Base-by-base conservation (phyloP, 2,113 vertebrate genomes). In the Cnemophilus loriae region DNA sequence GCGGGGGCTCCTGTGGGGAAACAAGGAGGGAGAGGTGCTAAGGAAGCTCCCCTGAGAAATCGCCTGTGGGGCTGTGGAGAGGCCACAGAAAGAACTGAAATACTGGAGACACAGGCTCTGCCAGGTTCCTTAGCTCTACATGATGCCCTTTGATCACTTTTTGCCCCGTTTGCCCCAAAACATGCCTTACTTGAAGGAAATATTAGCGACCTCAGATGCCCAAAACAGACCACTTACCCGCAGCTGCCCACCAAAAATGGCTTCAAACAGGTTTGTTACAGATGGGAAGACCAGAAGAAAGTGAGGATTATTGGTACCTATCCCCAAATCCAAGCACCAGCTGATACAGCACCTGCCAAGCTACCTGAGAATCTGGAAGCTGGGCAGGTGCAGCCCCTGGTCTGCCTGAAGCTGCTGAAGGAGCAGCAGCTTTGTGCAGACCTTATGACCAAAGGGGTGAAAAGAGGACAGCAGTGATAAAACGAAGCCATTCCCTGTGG, bases 381-480 rank as follows among this genome's bases (percentile, higher is more conserved):
- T 7, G 5, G 30, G 68, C 75, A 94, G 93, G 41, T 65, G 78
- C 23, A 81, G n/a, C 8, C 32, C 33, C 33, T 73, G 79, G 5
- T 61, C 27, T 84, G 57, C 64, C 35, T 80, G 68, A 53, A 90
- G 84, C 44, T 83, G 70, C 74, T 71, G 4, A n/a, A 79, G 73
- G 55, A 96, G 88, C 84, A 86, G 86, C 70, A 91, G 84, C 13
- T 93, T 87, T 81, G 18, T 26, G 26, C 61, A 88, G 78, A 69
- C 59, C 56, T 73, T 59, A 22, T 75, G 88, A 37, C 22, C 59
- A 79, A 76, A 64, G 65, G 85, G 80, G 52, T 90, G 89, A 86
- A 84, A 77, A 86, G 75, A 78, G 79, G 47, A 89, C 74, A 95
- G 74, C 74, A 85, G 70, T 75, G 70, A 86, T 49, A 82, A 93